Base-by-base conservation (phyloP, 2,113 vertebrate species). In the Dromas ardeola region DNA sequence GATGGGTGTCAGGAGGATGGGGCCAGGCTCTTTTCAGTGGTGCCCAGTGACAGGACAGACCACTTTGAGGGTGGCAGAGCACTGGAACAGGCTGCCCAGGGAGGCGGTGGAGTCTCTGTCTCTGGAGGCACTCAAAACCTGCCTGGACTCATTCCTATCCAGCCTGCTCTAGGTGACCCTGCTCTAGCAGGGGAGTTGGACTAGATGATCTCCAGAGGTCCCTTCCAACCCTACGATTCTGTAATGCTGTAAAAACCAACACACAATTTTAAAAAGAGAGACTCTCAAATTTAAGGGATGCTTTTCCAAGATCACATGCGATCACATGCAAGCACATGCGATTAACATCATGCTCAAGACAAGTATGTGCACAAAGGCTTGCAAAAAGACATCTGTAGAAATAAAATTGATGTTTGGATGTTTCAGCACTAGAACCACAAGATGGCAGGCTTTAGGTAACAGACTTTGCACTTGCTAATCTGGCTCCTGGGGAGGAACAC, bases 401-500 rank as follows among this genome's bases (percentile, higher is more conserved):
- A 25, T 29, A 15, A 29, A 72, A 38, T 5, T 42, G 22, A 45
- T 20, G 15, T n/a, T 50, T 43, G 63, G 40, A 29, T 50, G 47
- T 72, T 26, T 25, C 43, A 43, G 27, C 36, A 17, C 5, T 59
- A 3, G 42, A 77, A 50, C 93, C 98, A 97, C 67, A 65, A 92
- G 95, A 93, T 96, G 97, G 88, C 93, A 92, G 84, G 16, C 79
- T 96, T 96, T 92, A 91, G 1, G 2, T 18, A 94, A 95, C 55
- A 88, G 43, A 55, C 6, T 70, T 45, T 23, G 9, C 17, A 6
- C 32, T 6, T 1, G 3, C 32, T 88, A 63, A 69, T 59, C 29
- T 34, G 0, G 2, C 29, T 61, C n/a, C n/a, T 3, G 3, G 7
- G 5, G 45, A 34, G 6, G 15, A 29, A 30, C 27, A 8, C 20